Evolutionary conservation across 2,888 invertebrate species (phyloP).

Genomic region (Abrostola tripartita): DNA sequence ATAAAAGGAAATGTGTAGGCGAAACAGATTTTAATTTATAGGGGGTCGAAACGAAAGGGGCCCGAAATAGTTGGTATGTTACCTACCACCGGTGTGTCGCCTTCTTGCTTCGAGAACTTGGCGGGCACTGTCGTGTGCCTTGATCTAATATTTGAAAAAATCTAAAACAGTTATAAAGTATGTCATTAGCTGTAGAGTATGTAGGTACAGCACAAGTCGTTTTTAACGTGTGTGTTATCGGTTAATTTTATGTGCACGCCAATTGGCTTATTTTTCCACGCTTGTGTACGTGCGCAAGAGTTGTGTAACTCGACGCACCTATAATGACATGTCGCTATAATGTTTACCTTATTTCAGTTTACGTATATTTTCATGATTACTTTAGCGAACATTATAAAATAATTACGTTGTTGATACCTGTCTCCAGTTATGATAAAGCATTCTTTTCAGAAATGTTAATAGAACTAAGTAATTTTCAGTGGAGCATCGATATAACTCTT

Average conservation of each 20-base stretch:
- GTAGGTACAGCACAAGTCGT: constrained; percentile 62
- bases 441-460: too few relatives aligned
- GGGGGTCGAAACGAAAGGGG: too few relatives aligned
- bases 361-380: background rate
- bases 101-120: too few relatives aligned
- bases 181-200: constrained; percentile 51
- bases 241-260: constrained; percentile 71
- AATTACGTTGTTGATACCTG: background rate
- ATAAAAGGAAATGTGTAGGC: too few relatives aligned
- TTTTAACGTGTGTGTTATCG: constrained; percentile 72
- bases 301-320: constrained; percentile 9
- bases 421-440: too few relatives aligned
- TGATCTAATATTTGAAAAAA: background rate
- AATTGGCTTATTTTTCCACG: constrained; percentile 69
- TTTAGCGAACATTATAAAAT: background rate
- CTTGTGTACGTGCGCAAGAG: constrained; percentile 46
- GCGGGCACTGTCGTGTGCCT: background rate
- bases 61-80: too few relatives aligned
- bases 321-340: constrained; percentile 10
- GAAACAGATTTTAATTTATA: too few relatives aligned
- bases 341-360: constrained; percentile 5
- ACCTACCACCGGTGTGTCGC: too few relatives aligned
- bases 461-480: too few relatives aligned
- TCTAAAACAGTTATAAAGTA: constrained; percentile 11
- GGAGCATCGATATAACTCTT: too few relatives aligned